Evolutionary conservation across 1,140 invertebrate genomes (phyloP).

Genomic region (Megathymus violae): DNA sequence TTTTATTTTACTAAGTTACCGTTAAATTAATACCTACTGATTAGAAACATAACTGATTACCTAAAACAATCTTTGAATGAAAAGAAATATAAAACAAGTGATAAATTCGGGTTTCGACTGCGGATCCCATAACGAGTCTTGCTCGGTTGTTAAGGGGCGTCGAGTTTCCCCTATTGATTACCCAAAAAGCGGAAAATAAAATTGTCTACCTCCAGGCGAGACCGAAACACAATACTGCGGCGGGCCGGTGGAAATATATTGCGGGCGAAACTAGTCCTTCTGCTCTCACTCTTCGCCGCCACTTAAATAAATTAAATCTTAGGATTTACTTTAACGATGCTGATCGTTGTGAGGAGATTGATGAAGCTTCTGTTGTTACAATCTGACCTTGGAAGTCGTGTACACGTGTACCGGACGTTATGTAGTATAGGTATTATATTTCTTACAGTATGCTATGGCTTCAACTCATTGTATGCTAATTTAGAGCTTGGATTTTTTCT

Average conservation of each 20-base stretch:
- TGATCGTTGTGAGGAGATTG: constrained; percentile 21
- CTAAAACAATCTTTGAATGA: no score
- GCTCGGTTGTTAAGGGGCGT: constrained; percentile 67
- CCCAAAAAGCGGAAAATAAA: constrained; percentile 83
- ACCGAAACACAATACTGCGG: constrained; percentile 61
- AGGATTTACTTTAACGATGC: constrained; percentile 31
- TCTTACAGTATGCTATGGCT: no score
- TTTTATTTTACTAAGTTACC: no score
- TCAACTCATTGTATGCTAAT: no score
- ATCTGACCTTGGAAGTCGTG: no score
- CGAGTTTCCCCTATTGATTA: constrained; percentile 81
- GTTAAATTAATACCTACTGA: no score
- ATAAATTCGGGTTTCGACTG: constrained; percentile 44
- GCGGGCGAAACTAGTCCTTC: constrained; percentile 26
- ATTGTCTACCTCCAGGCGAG: constrained; percentile 63
- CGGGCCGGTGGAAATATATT: constrained; percentile 41
- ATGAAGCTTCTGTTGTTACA: not conserved
- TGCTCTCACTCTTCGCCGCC: constrained; percentile 33
- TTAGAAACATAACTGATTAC: no score
- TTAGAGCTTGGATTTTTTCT: no score
- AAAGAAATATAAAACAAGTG: no score
- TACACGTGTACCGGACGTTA: no score
- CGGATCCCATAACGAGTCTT: constrained; percentile 33
- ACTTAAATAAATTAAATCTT: constrained; percentile 66
- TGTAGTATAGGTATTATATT: no score